These are phyloP conservation scores for Steinernema carpocapsae DNA, from an alignment of 2,888 invertebrate genomes.

Conservation along the genomic window DNA sequence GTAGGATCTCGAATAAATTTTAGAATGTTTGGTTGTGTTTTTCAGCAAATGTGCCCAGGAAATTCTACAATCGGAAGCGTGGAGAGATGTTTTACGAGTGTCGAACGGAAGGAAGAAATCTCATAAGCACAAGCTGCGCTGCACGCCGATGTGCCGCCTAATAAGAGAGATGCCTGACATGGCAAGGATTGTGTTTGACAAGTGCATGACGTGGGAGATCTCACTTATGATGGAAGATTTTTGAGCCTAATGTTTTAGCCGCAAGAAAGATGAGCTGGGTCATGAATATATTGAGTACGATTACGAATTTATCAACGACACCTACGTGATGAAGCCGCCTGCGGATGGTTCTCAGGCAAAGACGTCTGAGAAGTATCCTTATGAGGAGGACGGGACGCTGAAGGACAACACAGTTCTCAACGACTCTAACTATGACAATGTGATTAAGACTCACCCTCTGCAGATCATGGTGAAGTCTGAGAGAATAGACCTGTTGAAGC, in stretches of 20 bases:
- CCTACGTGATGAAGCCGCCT: conserved; percentile 64
- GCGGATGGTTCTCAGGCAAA: not conserved
- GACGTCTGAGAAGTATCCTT: conserved; percentile 14
- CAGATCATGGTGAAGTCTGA: conserved; percentile 70
- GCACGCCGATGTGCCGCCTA: conserved; percentile 72
- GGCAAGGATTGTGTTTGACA: conserved; percentile 61
- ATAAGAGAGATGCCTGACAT: conserved; percentile 71
- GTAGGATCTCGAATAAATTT: not conserved
- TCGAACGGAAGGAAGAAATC: not conserved
- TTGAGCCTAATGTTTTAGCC: not conserved
- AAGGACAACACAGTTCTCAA: conserved; percentile 67
- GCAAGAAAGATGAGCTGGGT: conserved; percentile 9
- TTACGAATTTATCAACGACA: conserved; percentile 72
- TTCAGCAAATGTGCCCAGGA: not conserved
- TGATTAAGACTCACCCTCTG: conserved; percentile 71
- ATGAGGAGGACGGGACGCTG: conserved; percentile 66
- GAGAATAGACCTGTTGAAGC: conserved; percentile 71
- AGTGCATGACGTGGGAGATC: conserved; percentile 45
- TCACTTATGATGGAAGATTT: not conserved
- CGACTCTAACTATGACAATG: conserved; percentile 67
- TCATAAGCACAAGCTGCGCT: conserved; percentile 36
- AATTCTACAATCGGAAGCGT: not conserved
- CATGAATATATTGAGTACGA: conserved; percentile 59
- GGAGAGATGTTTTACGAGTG: conserved; percentile 14
- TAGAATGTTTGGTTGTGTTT: not conserved